phyloP scores from a whole-genome alignment of 2,888 invertebrate species.

The Mimachlamys varia region DNA sequence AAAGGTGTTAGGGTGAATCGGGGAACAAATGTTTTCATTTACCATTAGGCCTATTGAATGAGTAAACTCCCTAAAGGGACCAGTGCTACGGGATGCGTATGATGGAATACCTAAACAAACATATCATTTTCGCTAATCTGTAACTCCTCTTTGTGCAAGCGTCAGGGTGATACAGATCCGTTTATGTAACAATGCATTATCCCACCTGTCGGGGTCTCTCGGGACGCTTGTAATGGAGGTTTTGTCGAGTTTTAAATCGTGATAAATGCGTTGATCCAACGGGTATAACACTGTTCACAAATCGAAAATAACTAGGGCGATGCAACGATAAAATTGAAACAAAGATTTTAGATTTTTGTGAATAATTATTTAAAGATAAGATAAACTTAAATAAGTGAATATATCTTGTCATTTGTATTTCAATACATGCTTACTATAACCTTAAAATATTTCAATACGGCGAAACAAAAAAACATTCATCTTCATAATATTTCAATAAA shows the following conservation, averaged over 20 bases:
- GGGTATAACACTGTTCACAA: neutral
- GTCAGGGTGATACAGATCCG: slow-evolving; percentile 16
- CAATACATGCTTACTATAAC: too few species aligned
- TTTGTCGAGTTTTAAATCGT: slow-evolving; percentile 4
- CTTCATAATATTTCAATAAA: too few species aligned
- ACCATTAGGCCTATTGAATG: slow-evolving; percentile 48
- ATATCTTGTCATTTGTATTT: too few species aligned
- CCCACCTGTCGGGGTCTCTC: neutral
- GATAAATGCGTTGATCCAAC: neutral
- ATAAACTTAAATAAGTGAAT: too few species aligned
- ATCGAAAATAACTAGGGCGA: neutral
- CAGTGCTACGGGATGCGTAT: neutral
- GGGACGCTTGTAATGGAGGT: neutral
- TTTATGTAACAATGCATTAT: slow-evolving; percentile 36
- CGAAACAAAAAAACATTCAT: too few species aligned
- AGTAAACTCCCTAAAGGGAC: slow-evolving; percentile 46
- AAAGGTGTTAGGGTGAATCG: slow-evolving; percentile 46
- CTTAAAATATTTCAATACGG: too few species aligned
- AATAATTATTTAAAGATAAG: too few species aligned
- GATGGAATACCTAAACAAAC: slow-evolving; percentile 34
- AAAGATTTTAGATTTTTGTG: too few species aligned
- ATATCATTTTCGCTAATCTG: slow-evolving; percentile 33
- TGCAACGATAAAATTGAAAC: neutral
- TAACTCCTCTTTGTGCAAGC: slow-evolving; percentile 23
- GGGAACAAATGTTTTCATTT: slow-evolving; percentile 56